A percentile compares a stretch with the other conserved stretches of the same genome.
phyloP scores from a whole-genome alignment of 2,797 vertebrate species.

The Hippopotamyrus pictus region DNA sequence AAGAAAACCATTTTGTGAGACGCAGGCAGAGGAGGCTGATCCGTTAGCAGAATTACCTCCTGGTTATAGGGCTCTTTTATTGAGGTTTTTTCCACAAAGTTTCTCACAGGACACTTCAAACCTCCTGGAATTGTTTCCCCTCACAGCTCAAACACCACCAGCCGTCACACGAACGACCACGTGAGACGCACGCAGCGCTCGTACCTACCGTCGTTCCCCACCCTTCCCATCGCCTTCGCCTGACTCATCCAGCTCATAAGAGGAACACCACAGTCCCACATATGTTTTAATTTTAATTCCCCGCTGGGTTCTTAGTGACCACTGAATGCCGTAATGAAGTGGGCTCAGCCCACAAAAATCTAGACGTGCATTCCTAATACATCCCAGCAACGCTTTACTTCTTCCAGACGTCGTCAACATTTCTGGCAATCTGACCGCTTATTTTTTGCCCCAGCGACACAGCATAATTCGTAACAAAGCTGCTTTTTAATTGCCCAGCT shows the following conservation, averaged over 20 bases:
- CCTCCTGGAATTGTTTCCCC: not conserved
- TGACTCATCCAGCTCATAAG: not conserved
- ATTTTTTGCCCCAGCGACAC: not conserved
- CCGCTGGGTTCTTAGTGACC: constrained; percentile 27
- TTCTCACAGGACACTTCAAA: not conserved
- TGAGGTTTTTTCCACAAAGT: not conserved
- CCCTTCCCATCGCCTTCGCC: not conserved
- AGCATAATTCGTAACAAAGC: constrained; percentile 31
- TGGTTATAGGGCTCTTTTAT: not conserved
- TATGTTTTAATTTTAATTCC: not conserved
- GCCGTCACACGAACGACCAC: not conserved
- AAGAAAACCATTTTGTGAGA: not conserved
- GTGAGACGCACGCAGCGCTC: not conserved
- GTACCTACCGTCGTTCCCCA: not conserved
- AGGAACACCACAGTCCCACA: not conserved
- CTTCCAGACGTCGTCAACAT: constrained; percentile 32
- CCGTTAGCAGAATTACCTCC: not conserved
- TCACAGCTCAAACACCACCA: not conserved
- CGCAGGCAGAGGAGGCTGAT: not conserved
- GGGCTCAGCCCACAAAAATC: constrained; percentile 68
- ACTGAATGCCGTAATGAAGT: constrained; percentile 72
- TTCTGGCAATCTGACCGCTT: constrained; percentile 29
- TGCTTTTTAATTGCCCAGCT: constrained; percentile 35
- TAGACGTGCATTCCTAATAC: constrained; percentile 41
- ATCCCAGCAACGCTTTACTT: constrained; percentile 35